Base-by-base conservation (phyloP, 2,888 invertebrate species). In the Allacma fusca region DNA sequence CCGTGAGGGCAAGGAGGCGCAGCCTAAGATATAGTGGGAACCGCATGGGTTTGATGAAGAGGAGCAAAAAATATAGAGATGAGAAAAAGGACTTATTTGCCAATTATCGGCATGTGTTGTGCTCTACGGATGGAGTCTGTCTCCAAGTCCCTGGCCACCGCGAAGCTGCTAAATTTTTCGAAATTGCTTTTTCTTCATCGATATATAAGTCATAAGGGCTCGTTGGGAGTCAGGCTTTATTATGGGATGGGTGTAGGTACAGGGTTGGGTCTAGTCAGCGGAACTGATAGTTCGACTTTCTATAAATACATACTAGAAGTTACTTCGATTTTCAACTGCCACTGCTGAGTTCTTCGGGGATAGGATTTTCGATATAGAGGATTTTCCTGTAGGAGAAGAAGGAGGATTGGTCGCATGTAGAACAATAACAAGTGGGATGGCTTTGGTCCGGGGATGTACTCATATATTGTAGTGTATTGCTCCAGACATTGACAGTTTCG, bases 61-160 rank as follows among this genome's bases (percentile, higher is more conserved):
- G 72, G 77, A 73, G 73, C 67, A 72, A 76, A 77, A 71, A 65
- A 71, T 40, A 69, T 28, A 65, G 76, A 76, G 77, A 78, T 77
- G 78, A 79, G 79, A 75, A 79, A 79, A 79, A 80, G 73, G 79
- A 80, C 79, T 80, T 79, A 81, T 81, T 81, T 77, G 79, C 79
- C 81, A 81, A 81, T 81, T 81, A 81, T 81, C 79, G 79, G 80
- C 81, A 80, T 81, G 78, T 81, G 80, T 80, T 80, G 80, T 76
- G 57, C 68, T 24, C 67, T 64, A 44, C 43, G 65, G 75, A 34
- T 69, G 59, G 44, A 44, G 75, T 50, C 43, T 77, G 67, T 67
- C 77, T 72, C 72, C 28, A 28, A 73, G 67, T 77, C 77, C 71
- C 74, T 28, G 64, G 74, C 65, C 67, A 57, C 57, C 34, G 50